Evolutionary conservation across 2,888 invertebrate genomes (phyloP), one percentile per base, ranked within the genome.

Genomic region (Amblyjoppa fuscipennis): DNA sequence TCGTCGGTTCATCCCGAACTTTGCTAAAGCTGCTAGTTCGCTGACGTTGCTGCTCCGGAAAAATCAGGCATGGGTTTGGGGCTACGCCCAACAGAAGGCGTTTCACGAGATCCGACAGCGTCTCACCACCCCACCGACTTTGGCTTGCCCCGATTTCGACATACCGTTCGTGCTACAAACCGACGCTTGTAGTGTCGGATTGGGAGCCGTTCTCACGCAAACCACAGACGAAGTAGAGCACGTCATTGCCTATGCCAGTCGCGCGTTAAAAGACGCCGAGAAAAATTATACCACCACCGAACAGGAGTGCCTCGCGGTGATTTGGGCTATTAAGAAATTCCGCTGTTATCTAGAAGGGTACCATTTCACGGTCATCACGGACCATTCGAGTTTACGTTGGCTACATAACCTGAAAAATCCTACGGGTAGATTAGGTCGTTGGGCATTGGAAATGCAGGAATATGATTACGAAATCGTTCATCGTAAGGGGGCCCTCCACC

Each of bases 341-440:
- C 56, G 89, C 0, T 79, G 80, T 0, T 90, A 89, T 70, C 31
- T 90, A 0, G 88, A 89, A 38, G 89, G 90, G 0, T 83, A 80
- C 13, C 84, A 84, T 16, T 90, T 90, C 53, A 87, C 84, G 0
- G 89, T 90, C 1, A 82, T 87, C 16, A 89, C 91, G 2, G 90
- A 91, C 34, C 90, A 91, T 28, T 61, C 81, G 4, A 88, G 88
- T 25, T 56, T 91, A 0, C 28, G 81, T 2, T 90, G 89, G 89
- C 61, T 90, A 0, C 81, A 85, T 53, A 87, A 82, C n/a, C 31
- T 89, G 1, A 88, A 88, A 34, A 83, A 89, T 34, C 89, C 89
- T 6, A 31, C 59, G 0, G 88, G 88, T 1, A 64, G 87, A 0
- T 61, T 89, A 2, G 87, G 81, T 0, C 53, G 89, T 1, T 90